Conservation (phyloP, 1,140 invertebrate species). For the Plutomurus gul region DNA sequence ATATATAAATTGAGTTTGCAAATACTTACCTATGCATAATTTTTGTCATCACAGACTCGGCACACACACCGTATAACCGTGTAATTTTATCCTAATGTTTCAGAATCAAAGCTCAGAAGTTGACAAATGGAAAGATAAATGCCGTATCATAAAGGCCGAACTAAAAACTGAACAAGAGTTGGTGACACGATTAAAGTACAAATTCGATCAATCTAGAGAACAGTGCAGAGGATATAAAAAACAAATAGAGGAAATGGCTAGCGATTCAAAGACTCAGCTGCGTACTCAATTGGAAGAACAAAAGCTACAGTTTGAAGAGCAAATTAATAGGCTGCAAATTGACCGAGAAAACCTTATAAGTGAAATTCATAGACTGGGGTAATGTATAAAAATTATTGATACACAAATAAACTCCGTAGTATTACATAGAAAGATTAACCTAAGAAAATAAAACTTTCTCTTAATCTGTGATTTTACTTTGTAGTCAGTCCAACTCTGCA, state of each 20-base stretch:
- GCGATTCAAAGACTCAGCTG: not conserved
- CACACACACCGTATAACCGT: no score
- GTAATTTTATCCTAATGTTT: no score
- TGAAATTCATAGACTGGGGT: not conserved
- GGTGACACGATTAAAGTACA: constrained; percentile 1
- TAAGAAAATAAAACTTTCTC: not conserved
- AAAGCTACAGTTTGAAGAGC: constrained; percentile 5
- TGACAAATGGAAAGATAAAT: constrained; percentile 37
- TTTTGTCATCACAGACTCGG: no score
- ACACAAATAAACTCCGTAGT: not conserved
- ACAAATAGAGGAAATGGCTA: constrained; percentile 30
- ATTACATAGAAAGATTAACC: not conserved
- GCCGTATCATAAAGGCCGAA: not conserved
- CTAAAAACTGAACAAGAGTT: constrained; percentile 34
- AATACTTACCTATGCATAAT: not conserved
- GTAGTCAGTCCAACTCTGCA: constrained; percentile 10
- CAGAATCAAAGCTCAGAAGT: no score
- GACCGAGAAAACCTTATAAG: not conserved
- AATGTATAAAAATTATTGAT: not conserved
- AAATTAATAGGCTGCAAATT: not conserved
- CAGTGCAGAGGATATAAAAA: not conserved
- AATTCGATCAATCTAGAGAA: constrained; percentile 20
- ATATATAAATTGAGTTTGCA: not conserved
- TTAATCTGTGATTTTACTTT: not conserved
- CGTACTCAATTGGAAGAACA: not conserved